Evolutionary conservation across 2,888 invertebrate species (phyloP).

Genomic region (Oscheius myriophilus): DNA sequence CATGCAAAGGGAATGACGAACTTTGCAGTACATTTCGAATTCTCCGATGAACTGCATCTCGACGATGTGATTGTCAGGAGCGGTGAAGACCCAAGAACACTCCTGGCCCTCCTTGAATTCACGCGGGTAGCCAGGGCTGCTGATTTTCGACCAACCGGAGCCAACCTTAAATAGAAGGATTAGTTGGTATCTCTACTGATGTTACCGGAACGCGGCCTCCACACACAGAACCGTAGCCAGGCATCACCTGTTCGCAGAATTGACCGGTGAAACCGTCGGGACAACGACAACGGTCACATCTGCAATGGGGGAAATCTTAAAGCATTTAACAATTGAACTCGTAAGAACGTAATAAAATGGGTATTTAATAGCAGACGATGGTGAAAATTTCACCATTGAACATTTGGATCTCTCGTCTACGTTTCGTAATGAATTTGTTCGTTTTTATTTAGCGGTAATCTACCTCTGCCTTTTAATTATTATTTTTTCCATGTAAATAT

Average conservation of each 20-base stretch:
- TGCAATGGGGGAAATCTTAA: too few species aligned
- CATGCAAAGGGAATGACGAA: slow-evolving; percentile 70
- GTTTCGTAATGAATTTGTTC: too few species aligned
- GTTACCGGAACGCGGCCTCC: slow-evolving; percentile 64
- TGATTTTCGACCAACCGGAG: slow-evolving; percentile 58
- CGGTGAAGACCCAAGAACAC: slow-evolving; percentile 70
- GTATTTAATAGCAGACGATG: too few species aligned
- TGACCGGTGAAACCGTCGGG: slow-evolving; percentile 71
- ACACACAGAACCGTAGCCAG: slow-evolving; percentile 70
- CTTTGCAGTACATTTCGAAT: slow-evolving; percentile 71
- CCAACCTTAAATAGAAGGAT: slow-evolving; percentile 8
- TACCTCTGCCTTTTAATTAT: too few species aligned
- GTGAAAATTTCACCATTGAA: too few species aligned
- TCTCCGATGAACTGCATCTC: slow-evolving; percentile 69
- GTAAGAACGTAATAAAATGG: too few species aligned
- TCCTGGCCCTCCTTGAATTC: slow-evolving; percentile 70
- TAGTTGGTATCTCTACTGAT: too few species aligned
- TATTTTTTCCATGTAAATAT: too few species aligned
- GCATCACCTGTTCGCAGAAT: slow-evolving; percentile 69
- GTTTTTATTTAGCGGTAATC: too few species aligned
- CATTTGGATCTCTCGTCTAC: too few species aligned
- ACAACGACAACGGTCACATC: slow-evolving; percentile 69
- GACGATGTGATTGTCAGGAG: slow-evolving; percentile 67
- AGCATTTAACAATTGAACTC: too few species aligned
- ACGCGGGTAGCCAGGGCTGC: slow-evolving; percentile 68